Evolutionary conservation across 2,797 vertebrate species (phyloP).

Genomic region (Iguana delicatissima): DNA sequence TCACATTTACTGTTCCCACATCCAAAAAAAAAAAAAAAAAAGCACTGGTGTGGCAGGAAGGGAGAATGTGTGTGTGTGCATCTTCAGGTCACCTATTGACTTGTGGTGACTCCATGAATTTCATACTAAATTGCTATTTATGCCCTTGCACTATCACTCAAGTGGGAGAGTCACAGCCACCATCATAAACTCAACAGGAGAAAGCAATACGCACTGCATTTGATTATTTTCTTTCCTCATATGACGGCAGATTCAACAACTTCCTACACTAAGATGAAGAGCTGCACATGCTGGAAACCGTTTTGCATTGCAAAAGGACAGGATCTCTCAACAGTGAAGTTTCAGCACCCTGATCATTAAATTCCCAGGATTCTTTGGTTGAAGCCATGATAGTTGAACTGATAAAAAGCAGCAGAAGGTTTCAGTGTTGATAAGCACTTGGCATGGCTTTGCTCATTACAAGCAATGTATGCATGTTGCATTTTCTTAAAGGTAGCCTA

Average conservation of each 20-base stretch:
- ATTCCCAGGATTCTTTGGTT: not conserved
- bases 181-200: not conserved
- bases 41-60: too few species aligned
- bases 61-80: too few species aligned
- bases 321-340: not conserved
- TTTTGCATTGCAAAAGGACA: not conserved
- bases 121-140: not conserved
- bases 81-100: too few species aligned
- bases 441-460: not conserved
- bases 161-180: not conserved
- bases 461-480: not conserved
- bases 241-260: too few species aligned
- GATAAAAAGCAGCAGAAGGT: not conserved
- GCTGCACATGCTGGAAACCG: not conserved
- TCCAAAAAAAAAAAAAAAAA: too few species aligned
- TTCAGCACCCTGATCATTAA: not conserved
- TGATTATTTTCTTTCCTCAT: too few species aligned
- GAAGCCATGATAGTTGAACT: not conserved
- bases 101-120: too few species aligned
- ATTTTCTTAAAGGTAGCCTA: not conserved
- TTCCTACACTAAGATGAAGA: too few species aligned
- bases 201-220: too few species aligned
- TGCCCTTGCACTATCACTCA: not conserved
- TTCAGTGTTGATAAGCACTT: not conserved
- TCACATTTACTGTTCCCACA: too few species aligned